These are phyloP conservation scores for Diprion similis DNA, from an alignment of 1,140 invertebrate genomes.

Conservation along the genomic window DNA sequence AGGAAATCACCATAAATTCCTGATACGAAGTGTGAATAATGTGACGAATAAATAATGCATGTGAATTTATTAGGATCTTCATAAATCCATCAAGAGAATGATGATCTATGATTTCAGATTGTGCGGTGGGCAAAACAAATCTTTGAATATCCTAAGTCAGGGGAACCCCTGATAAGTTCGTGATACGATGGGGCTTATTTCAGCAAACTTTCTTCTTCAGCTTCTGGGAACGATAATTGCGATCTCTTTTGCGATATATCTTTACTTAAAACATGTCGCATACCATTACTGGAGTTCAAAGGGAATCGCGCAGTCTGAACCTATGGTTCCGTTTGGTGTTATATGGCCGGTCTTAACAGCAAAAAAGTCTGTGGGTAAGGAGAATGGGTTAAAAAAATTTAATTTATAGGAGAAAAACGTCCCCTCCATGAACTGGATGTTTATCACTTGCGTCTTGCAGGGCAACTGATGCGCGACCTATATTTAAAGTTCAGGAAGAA, in stretches of 20 bases:
- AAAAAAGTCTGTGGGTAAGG: not conserved
- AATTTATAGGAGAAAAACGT: not conserved
- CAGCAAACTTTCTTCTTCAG: too few species aligned
- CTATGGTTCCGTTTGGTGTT: conserved; percentile 48
- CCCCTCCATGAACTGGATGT: not conserved
- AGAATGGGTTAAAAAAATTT: too few species aligned
- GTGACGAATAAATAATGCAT: too few species aligned
- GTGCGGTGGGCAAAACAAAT: too few species aligned
- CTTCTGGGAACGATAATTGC: not conserved
- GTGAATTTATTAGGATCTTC: too few species aligned
- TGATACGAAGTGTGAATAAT: too few species aligned
- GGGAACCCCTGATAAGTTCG: too few species aligned
- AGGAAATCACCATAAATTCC: too few species aligned
- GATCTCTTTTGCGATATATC: conserved; percentile 13
- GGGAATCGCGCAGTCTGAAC: conserved; percentile 50
- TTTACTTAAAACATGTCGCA: conserved; percentile 37
- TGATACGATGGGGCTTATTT: too few species aligned
- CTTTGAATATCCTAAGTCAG: too few species aligned
- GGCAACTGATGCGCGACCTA: not conserved
- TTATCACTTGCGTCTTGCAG: not conserved
- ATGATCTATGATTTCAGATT: too few species aligned
- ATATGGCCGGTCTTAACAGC: conserved; percentile 35
- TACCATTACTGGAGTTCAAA: conserved; percentile 52
- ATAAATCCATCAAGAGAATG: too few species aligned
- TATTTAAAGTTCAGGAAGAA: conserved; percentile 19